Conservation (phyloP, 2,888 invertebrate genomes). For the Apotomis turbidana region DNA sequence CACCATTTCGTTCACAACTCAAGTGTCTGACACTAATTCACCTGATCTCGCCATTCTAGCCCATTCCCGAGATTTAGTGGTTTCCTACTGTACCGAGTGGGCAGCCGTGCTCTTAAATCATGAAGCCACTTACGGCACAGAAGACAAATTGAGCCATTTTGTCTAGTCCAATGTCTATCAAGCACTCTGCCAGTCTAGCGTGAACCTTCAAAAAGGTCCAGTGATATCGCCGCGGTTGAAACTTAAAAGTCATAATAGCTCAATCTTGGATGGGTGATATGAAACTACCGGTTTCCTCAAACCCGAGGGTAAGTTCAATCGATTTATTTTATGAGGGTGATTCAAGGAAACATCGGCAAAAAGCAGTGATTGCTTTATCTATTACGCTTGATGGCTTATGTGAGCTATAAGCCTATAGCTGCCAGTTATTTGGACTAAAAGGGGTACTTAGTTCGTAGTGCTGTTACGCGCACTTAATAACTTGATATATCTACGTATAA, state of each 20-base stretch:
- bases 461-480: conserved; percentile 29
- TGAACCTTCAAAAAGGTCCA: conserved; percentile 44
- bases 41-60: conserved; percentile 51
- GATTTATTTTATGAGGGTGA: conserved; percentile 49
- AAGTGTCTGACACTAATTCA: conserved; percentile 58
- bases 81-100: conserved; percentile 67
- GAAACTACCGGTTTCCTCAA: conserved; percentile 42
- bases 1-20: conserved; percentile 51
- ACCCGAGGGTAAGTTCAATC: conserved; percentile 44
- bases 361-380: conserved; percentile 51
- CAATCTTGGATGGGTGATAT: conserved; percentile 28
- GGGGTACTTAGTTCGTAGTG: conserved; percentile 41
- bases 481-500: neutral
- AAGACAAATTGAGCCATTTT: conserved; percentile 75
- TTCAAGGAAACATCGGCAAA: conserved; percentile 48
- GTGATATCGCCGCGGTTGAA: conserved; percentile 42
- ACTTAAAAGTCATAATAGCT: conserved; percentile 36
- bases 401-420: conserved; percentile 15
- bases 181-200: conserved; percentile 46
- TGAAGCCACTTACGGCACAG: conserved; percentile 65
- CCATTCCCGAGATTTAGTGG: conserved; percentile 68
- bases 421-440: conserved; percentile 42
- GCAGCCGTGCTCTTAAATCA: conserved; percentile 69
- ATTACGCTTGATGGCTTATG: conserved; percentile 42
- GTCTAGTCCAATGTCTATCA: conserved; percentile 61